Evolutionary conservation across 2,888 invertebrate species (phyloP), one percentile per base, ranked within the genome.

Genomic region (Drosophila monieri): DNA sequence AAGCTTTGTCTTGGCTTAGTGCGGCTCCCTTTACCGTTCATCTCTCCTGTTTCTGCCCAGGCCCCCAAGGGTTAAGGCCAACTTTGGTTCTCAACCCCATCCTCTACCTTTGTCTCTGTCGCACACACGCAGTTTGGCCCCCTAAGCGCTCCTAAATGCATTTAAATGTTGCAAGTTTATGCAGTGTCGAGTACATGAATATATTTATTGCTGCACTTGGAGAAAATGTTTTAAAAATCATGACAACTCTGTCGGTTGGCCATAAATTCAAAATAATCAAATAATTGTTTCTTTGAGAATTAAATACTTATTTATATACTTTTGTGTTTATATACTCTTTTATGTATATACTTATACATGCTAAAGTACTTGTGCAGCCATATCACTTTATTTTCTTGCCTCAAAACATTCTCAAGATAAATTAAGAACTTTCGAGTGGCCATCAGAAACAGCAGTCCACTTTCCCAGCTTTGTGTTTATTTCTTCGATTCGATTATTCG

Each of bases 51-150:
- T n/a, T 14, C 2, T 23, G 27, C 1, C 10, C 10, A 3, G 12
- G 15, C 10, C 5, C 5, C 43, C 56, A 32, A 14, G 67, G 67
- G 66, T 66, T 66, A 66, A 66, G 67, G 67, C 56, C 67, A 49
- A 21, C 49, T 44, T 49, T 49, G 43, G 8, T 49, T 30, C 15
- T 21, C 21, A 12, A 12, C 61, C 32, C 41, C 23, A 18, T 18
- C 18, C 18, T 18, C 15, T n/a, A 48, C 32, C 41, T 18, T 15
- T 14, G n/a, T 61, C 48, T 41, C 21, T n/a, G n/a, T 51, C 51
- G 32, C 35, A 23, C 32, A 12, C 32, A 32, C 5, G 6, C n/a
- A 35, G 46, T n/a, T n/a, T 52, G 62, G 44, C 4, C 49, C 44
- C 35, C 62, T 64, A 51, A 58, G 59, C 62, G 44, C 21, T 60